phyloP scores from a whole-genome alignment of 2,888 invertebrate species.

The Philhelius pedissequus region DNA sequence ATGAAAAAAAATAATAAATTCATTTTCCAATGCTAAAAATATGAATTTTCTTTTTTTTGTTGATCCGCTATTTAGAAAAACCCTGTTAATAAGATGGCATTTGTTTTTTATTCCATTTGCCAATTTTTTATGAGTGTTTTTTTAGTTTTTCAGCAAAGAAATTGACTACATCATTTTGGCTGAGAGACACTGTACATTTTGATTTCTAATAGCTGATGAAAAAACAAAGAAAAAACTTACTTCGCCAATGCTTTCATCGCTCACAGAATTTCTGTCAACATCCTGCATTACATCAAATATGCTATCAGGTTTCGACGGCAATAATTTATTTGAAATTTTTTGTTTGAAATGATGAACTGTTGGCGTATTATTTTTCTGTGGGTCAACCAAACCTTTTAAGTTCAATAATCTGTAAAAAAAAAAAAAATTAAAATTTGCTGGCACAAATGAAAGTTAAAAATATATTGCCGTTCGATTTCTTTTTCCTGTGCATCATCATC shows the following conservation, averaged over 20 bases:
- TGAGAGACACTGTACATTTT: too few species aligned
- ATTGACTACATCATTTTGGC: too few species aligned
- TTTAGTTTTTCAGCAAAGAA: too few species aligned
- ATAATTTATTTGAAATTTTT: constrained; percentile 35
- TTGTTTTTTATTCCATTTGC: too few species aligned
- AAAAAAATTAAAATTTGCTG: background rate
- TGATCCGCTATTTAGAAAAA: too few species aligned
- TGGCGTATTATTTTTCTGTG: constrained; percentile 33
- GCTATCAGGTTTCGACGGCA: constrained; percentile 39
- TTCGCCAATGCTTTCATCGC: constrained; percentile 50
- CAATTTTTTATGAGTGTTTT: too few species aligned
- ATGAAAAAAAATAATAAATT: too few species aligned
- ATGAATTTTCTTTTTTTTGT: too few species aligned
- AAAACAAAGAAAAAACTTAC: constrained; percentile 22
- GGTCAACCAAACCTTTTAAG: constrained; percentile 72
- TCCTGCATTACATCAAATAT: constrained; percentile 61
- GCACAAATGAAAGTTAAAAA: background rate
- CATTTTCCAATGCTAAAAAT: too few species aligned
- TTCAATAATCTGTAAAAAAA: constrained; percentile 72
- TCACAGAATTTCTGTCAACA: constrained; percentile 42
- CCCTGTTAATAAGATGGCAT: too few species aligned
- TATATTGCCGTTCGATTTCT: constrained; percentile 74
- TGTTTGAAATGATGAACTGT: constrained; percentile 50
- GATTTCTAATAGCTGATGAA: too few species aligned
- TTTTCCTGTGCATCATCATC: constrained; percentile 73